These are phyloP conservation scores for Agrypnia vestita DNA, from an alignment of 1,140 invertebrate species.

Conservation along the genomic window DNA sequence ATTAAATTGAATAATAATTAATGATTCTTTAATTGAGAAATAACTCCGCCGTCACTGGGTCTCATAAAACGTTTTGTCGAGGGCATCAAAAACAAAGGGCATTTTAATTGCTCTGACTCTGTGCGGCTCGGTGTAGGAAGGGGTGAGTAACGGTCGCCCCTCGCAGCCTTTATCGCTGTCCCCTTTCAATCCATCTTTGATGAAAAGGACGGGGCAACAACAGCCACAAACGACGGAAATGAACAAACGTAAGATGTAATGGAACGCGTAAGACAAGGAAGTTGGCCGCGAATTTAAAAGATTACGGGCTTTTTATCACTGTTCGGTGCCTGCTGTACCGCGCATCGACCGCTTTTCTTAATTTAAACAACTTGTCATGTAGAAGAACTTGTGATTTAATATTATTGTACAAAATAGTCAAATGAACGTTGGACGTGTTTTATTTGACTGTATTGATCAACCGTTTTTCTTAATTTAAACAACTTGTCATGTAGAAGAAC, in stretches of 20 bases:
- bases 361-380: too few relatives aligned
- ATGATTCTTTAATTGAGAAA: constrained; percentile 29
- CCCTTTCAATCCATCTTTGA: constrained; percentile 7
- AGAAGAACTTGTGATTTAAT: too few relatives aligned
- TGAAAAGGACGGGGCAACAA: neutral
- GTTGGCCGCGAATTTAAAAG: too few relatives aligned
- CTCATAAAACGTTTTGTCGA: constrained; percentile 52
- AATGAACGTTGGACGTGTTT: too few relatives aligned
- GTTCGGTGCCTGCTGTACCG: too few relatives aligned
- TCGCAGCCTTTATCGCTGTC: constrained; percentile 27
- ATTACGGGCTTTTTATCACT: too few relatives aligned
- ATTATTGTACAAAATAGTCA: too few relatives aligned
- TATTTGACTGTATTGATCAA: too few relatives aligned
- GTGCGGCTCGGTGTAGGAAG: neutral
- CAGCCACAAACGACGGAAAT: constrained; percentile 16
- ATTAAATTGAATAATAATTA: constrained; percentile 5
- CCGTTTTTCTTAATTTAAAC: too few relatives aligned
- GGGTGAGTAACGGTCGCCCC: constrained; percentile 11
- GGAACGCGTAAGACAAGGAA: neutral
- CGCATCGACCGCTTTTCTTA: too few relatives aligned
- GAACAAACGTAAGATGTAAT: constrained; percentile 25
- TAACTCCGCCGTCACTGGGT: constrained; percentile 34
- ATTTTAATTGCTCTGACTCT: constrained; percentile 56
- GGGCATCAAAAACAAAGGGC: constrained; percentile 58
- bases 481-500: too few relatives aligned